A percentile compares a stretch with the other conserved stretches of the same genome.
phyloP scores from a whole-genome alignment of 1,140 invertebrate genomes.

The Diorhabda carinulata region DNA sequence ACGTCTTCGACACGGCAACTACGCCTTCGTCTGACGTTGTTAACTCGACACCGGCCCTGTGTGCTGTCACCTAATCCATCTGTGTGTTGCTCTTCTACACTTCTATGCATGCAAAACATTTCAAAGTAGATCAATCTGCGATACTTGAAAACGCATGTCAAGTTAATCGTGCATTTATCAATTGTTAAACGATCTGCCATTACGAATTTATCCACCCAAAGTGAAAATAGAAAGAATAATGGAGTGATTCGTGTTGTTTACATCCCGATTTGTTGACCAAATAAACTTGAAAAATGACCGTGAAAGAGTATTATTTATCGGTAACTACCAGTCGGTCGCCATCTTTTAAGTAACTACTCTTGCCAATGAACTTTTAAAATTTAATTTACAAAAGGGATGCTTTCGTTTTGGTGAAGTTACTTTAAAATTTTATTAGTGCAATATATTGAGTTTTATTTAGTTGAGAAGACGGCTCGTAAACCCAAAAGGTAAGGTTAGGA shows the following conservation, averaged over 20 bases:
- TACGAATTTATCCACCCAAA: constrained; percentile 8
- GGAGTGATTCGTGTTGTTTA: constrained; percentile 33
- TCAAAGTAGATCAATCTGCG: constrained; percentile 48
- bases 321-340: constrained; percentile 53
- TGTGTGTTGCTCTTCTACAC: constrained; percentile 41
- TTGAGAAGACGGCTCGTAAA: constrained; percentile 12
- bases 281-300: constrained; percentile 47
- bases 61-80: constrained; percentile 37
- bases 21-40: constrained; percentile 34
- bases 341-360: constrained; percentile 56
- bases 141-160: constrained; percentile 41
- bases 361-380: constrained; percentile 39
- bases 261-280: constrained; percentile 44
- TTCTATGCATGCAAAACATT: constrained; percentile 44
- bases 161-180: constrained; percentile 25
- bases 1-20: constrained; percentile 29
- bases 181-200: constrained; percentile 18
- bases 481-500: constrained; percentile 16
- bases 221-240: constrained; percentile 16
- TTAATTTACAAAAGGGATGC: constrained; percentile 33
- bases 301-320: constrained; percentile 56
- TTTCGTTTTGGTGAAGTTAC: constrained; percentile 24
- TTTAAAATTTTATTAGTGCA: constrained; percentile 10
- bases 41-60: constrained; percentile 39
- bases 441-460: constrained; percentile 1